Base-by-base conservation (phyloP, 1,140 invertebrate species). In the Lasaia peninsularis region DNA sequence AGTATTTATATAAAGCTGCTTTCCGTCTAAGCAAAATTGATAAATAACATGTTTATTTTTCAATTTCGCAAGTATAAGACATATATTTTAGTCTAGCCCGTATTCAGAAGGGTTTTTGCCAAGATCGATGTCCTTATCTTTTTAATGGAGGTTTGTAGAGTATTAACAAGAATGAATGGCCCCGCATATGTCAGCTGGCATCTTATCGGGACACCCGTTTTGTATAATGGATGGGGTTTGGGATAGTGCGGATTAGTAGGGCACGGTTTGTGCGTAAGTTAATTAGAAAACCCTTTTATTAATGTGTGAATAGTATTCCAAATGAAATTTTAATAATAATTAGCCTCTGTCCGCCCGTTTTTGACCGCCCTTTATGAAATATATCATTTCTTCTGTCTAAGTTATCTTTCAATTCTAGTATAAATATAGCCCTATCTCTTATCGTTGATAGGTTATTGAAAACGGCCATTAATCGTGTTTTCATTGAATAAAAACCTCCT, bases 121-220 rank as follows among this genome's bases (percentile, higher is more conserved):
- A 48, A 48, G 44, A 48, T 48, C 44, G 44, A 48, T 48, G 44
- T 21, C 44, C 44, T 48, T 48, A 48, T 48, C 44, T 48, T 48
- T 48, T 48, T 48, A 48, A 48, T 48, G 44, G 44, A 48, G 44
- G 44, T 48, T 48, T 48, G 44, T 48, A 48, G 44, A 48, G 44
- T 48, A 48, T 48, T 48, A n/a, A 48, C 44, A 48, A 48, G 44
- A 48, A 48, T 48, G 18, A 48, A 48, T 48, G 44, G 44, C 44
- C 44, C 44, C 44, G 44, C 44, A 48, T 48, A 48, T 48, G 44
- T 48, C 44, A 20, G 44, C 44, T 48, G 44, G 44, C 40, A 44
- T 44, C 40, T 44, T 44, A 44, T 44, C 40, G 11, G 18, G 40
- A 44, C 5, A 20, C 16, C 40, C 40, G 40, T 44, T 44, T 44